Conservation (phyloP, 2,113 vertebrate genomes). For the Coryphaenoides rupestris region DNA sequence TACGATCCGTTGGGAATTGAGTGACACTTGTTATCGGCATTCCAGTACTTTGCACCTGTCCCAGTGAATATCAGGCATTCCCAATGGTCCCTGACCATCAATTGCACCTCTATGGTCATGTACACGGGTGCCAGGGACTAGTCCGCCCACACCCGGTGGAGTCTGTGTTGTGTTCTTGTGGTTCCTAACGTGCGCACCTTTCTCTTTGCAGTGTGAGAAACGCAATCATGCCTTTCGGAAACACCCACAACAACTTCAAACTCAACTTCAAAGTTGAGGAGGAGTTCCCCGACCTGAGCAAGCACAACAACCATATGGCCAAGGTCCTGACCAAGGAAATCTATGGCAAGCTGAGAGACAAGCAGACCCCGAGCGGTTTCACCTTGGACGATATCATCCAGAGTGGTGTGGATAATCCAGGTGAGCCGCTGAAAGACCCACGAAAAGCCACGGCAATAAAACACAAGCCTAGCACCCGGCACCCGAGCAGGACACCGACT, state of each 20-base stretch:
- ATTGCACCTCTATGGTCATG: neutral
- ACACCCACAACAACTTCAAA: constrained; percentile 94
- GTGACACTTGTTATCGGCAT: constrained; percentile 58
- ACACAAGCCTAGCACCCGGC: neutral
- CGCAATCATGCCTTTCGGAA: constrained; percentile 85
- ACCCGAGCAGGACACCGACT: neutral
- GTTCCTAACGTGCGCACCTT: neutral
- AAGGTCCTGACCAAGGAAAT: constrained; percentile 80
- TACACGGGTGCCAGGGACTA: no score
- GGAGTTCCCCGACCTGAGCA: constrained; percentile 82
- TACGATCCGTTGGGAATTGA: constrained; percentile 42
- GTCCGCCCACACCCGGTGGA: no score
- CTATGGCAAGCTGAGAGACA: constrained; percentile 84
- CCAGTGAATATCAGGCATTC: constrained; percentile 7
- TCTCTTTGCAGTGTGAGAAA: constrained; percentile 56
- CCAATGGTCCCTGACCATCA: neutral
- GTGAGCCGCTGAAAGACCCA: constrained; percentile 51
- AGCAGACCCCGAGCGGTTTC: constrained; percentile 87
- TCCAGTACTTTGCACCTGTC: constrained; percentile 57
- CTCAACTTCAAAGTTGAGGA: constrained; percentile 83
- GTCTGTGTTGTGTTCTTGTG: no score
- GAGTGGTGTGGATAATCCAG: constrained; percentile 92
- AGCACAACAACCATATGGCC: constrained; percentile 97
- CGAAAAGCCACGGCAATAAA: neutral
- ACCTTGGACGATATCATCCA: constrained; percentile 89